phyloP scores from a whole-genome alignment of 2,888 invertebrate genomes.

The Epirrhoe tristata region DNA sequence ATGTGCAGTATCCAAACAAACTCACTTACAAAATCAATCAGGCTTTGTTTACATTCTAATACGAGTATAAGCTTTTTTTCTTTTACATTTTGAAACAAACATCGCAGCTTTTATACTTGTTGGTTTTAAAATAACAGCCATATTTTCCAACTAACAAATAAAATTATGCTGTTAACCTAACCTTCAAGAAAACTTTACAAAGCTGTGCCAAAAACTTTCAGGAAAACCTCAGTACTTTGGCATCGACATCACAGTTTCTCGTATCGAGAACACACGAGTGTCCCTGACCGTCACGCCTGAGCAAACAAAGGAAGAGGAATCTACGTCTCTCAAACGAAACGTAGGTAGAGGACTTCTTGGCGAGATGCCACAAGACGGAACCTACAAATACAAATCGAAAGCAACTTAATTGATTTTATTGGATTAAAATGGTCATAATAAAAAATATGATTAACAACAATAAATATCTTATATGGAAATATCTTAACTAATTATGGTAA shows the following conservation, averaged over 20 bases:
- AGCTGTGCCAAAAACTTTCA: conserved; percentile 33
- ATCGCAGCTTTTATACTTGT: not conserved
- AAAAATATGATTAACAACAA: too few relatives aligned
- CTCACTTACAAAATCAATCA: conserved; percentile 22
- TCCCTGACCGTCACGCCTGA: conserved; percentile 51
- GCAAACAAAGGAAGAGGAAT: conserved; percentile 51
- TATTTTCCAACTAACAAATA: not conserved
- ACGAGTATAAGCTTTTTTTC: conserved; percentile 7
- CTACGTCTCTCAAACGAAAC: conserved; percentile 59
- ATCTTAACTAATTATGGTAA: too few relatives aligned
- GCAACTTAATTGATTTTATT: conserved; percentile 16
- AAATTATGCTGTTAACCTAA: not conserved
- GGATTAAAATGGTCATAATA: conserved; percentile 6
- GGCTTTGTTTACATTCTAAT: conserved; percentile 4
- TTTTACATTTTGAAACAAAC: not conserved
- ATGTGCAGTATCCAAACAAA: conserved; percentile 31
- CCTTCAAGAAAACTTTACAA: conserved; percentile 15
- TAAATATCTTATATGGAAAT: too few relatives aligned
- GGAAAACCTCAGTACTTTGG: conserved; percentile 22
- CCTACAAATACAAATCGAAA: conserved; percentile 24
- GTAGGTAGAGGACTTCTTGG: conserved; percentile 65
- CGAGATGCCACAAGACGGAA: conserved; percentile 57
- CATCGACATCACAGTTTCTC: conserved; percentile 31
- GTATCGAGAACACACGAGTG: conserved; percentile 28
- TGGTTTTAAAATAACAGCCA: not conserved